Evolutionary conservation across 2,888 invertebrate species (phyloP).

Genomic region (Arctia plantaginis): DNA sequence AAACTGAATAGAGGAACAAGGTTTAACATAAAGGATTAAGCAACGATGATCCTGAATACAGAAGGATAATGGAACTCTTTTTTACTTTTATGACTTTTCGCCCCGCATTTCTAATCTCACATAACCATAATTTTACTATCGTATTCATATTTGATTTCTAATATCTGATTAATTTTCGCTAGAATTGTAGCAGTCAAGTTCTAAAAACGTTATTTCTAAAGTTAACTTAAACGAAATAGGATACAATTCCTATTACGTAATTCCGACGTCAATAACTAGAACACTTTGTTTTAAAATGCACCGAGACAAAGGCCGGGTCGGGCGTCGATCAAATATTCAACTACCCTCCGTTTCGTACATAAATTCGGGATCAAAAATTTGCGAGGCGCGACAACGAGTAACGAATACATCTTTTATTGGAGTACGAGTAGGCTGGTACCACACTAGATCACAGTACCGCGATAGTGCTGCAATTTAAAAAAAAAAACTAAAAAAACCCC

Average conservation of each 20-base stretch:
- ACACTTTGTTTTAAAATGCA: constrained; percentile 46
- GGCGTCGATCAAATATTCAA: constrained; percentile 44
- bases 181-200: not conserved
- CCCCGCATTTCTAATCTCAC: too few relatives aligned
- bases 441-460: not conserved
- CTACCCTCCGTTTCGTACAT: constrained; percentile 31
- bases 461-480: not conserved
- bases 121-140: too few relatives aligned
- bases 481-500: too few relatives aligned
- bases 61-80: too few relatives aligned
- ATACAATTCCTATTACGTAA: constrained; percentile 13
- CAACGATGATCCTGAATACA: too few relatives aligned
- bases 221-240: not conserved
- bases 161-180: not conserved
- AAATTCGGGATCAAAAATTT: constrained; percentile 51
- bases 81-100: too few relatives aligned
- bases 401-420: constrained; percentile 45
- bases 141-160: too few relatives aligned
- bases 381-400: constrained; percentile 37
- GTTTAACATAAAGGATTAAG: too few relatives aligned
- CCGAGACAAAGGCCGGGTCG: constrained; percentile 38
- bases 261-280: constrained; percentile 12
- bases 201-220: too few relatives aligned
- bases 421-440: constrained; percentile 9
- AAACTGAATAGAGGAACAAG: too few relatives aligned